Evolutionary conservation across 2,113 vertebrate genomes (phyloP), one percentile per base, ranked within the genome.

Genomic region (Pseudolaguvia tuberculata): DNA sequence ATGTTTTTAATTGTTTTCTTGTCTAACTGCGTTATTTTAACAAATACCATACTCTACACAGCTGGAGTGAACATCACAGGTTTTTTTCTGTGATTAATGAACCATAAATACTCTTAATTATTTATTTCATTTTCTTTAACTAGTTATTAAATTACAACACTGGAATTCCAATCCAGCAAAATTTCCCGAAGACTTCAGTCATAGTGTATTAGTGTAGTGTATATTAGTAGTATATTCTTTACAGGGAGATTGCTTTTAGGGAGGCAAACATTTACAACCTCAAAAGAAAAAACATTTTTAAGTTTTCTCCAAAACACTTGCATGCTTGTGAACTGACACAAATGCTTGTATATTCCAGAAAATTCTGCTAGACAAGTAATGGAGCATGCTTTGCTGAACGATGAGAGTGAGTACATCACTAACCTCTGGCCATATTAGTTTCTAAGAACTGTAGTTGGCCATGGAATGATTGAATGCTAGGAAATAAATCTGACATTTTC

Each of bases 341-440:
- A 79, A 66, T 78, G 68, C 80, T 58, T 84, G 78, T 83, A 29
- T 85, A 72, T 91, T 92, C 82, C 88, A 91, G 87, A 92, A 79
- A 90, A 87, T 80, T 77, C 89, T 86, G 39, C 91, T 88, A 89
- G 85, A 79, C 88, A 84, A 61, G 89, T 95, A 80, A 99, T 98
- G 97, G 96, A 98, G 85, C 94, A 94, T 75, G 96, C 97, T 63
- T 92, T 99, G 89, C 95, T 99, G 87, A 99, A 91, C 84, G 97
- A 99, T 0, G 93, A 97, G 88, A 90, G 97, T 98, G 91, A 99
- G 97, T 87, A 85, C 84, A 74, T 5, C 15, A 86, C 65, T 70
- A 72, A 75, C 61, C 65, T 71, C 77, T 70, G 76, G 72, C 69
- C 76, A 66, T 62, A 50, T 35, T 47, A 76, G 47, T 55, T 35